Evolutionary conservation across 2,113 vertebrate species (phyloP), one percentile per base, ranked within the genome.

Genomic region (Sinocyclocheilus anshuiensis): DNA sequence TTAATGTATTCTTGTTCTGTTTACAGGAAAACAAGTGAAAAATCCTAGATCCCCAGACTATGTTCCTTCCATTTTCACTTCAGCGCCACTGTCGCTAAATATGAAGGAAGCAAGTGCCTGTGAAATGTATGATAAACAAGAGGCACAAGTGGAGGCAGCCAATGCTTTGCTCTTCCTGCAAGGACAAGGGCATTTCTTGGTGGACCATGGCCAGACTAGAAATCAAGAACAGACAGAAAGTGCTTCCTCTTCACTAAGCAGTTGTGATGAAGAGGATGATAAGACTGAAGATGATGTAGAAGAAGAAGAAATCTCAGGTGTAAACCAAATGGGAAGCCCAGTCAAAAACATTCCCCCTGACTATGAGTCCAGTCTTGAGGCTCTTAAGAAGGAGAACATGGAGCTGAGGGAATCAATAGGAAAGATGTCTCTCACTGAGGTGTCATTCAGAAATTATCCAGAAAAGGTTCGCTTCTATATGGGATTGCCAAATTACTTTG

Each of bases 381-480:
- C 90, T 0, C 83, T 95, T 59, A 93, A 90, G 87, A 93, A 88
- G 82, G 94, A 95, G 88, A 95, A 95, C 89, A 92, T 90, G 91
- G 89, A 89, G 1, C 91, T 95, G 69, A 89, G 91, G 79, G 94
- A 95, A 88, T 93, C 94, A 1, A 89, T 93, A 85, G 93, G 94
- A 84, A 95, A 93, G 77, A 93, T 94, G 91, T 93, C 94, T 1
- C 92, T 95, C 2, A 93, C 93, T 0, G 94, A 95, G 88, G 93
- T 89, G 81, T 92, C 92, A 0, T 59, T 95, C n/a, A 92, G 89
- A 89, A 94, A 93, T 15, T 94, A 95, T 71, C 92, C 94, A 0
- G 94, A 94, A 79, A 95, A 95, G 45, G 94, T 95, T 0, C 91
- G 91, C 86, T 95, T 95, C 79, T 95, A 95, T 90, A 95, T 94